phyloP scores from a whole-genome alignment of 2,113 vertebrate species.

The Urocolius indicus region DNA sequence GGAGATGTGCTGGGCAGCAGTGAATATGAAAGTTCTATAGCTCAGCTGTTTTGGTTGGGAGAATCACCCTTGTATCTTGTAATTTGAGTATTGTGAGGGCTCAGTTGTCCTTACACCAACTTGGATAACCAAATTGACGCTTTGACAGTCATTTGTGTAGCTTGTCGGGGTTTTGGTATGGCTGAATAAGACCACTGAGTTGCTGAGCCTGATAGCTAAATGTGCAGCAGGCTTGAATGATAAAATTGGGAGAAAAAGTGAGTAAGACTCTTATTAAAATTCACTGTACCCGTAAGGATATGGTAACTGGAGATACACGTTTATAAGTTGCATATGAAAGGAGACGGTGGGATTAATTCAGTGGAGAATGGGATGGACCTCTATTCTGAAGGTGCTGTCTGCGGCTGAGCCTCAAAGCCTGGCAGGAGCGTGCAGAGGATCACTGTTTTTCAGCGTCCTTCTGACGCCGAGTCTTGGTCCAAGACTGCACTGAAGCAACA shows the following conservation, averaged over 20 bases:
- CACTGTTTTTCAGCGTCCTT: neutral
- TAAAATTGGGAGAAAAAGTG: neutral
- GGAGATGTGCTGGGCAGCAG: neutral
- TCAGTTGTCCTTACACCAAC: neutral
- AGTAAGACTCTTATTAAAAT: neutral
- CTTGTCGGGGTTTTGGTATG: neutral
- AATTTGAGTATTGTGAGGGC: neutral
- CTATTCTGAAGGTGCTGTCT: neutral
- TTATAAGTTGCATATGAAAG: neutral
- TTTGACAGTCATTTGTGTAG: neutral
- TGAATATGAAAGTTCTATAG: neutral
- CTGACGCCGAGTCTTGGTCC: neutral
- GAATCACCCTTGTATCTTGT: neutral
- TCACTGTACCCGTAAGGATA: neutral
- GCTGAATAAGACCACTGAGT: neutral
- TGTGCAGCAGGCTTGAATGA: neutral
- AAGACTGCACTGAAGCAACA: neutral
- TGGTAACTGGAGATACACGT: fast-evolving
- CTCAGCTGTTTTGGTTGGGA: neutral
- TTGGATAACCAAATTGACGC: slow-evolving; percentile 11
- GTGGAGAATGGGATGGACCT: neutral
- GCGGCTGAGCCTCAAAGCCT: neutral
- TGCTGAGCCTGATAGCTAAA: neutral
- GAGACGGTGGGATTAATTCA: too few species aligned
- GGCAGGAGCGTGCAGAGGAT: neutral